Evolutionary conservation across 2,888 invertebrate genomes (phyloP).

Genomic region (Crematogaster levior): DNA sequence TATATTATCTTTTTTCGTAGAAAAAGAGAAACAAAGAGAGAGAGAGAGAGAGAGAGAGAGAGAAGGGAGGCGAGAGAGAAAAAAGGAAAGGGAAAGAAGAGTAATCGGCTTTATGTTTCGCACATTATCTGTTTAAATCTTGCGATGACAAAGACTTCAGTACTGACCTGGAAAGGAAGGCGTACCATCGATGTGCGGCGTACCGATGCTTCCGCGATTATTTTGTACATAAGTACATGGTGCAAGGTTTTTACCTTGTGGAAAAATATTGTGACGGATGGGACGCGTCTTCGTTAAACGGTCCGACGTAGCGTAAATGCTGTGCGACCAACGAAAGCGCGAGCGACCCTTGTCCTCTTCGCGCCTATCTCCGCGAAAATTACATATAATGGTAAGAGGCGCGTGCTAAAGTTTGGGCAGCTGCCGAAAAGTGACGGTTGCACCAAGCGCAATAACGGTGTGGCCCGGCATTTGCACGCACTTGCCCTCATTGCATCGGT

Average conservation of each 20-base stretch:
- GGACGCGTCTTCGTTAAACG: not conserved
- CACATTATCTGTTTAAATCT: constrained; percentile 20
- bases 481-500: constrained; percentile 43
- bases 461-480: constrained; percentile 21
- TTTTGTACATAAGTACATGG: not conserved
- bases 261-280: constrained; percentile 3
- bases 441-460: constrained; percentile 35
- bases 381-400: constrained; percentile 62
- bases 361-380: constrained; percentile 62
- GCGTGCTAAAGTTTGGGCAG: constrained; percentile 59
- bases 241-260: not conserved
- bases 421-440: constrained; percentile 66
- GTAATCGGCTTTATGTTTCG: not conserved
- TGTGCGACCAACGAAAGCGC: not conserved
- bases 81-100: not conserved
- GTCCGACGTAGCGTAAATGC: not conserved
- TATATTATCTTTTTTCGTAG: not conserved
- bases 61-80: not conserved
- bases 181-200: not conserved
- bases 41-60: not conserved
- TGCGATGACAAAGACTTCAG: not conserved
- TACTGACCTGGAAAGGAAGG: constrained; percentile 13
- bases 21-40: not conserved
- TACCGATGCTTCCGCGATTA: constrained; percentile 19
- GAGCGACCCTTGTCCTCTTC: constrained; percentile 45